phyloP scores from a whole-genome alignment of 2,797 vertebrate genomes.

The Hoplostethus mediterraneus region DNA sequence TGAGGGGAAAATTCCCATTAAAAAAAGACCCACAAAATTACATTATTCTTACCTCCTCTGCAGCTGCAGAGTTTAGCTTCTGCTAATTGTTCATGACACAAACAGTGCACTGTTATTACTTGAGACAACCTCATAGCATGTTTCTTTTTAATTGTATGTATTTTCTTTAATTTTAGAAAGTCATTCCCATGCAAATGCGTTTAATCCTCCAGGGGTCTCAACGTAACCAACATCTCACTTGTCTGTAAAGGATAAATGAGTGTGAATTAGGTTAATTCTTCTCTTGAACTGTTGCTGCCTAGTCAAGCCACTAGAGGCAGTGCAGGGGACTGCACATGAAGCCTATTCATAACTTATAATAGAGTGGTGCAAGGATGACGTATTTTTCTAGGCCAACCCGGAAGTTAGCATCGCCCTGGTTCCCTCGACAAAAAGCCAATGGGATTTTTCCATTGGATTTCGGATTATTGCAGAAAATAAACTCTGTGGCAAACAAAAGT shows the following conservation, averaged over 20 bases:
- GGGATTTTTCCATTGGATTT: too few relatives aligned
- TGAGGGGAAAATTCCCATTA: slow-evolving; percentile 13
- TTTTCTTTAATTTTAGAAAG: not conserved
- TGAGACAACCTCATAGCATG: not conserved
- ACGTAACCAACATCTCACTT: not conserved
- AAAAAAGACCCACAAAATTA: slow-evolving; percentile 37
- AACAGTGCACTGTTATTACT: slow-evolving; percentile 31
- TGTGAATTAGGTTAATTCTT: not conserved
- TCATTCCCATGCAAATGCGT: not conserved
- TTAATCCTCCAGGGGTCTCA: not conserved
- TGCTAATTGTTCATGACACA: slow-evolving; percentile 55
- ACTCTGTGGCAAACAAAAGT: too few relatives aligned
- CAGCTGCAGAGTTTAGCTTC: slow-evolving; percentile 49
- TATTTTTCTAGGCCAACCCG: too few relatives aligned
- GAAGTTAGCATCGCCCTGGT: too few relatives aligned
- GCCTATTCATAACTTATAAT: slow-evolving; percentile 35
- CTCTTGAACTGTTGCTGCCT: slow-evolving; percentile 25
- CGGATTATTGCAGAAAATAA: too few relatives aligned
- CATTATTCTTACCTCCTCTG: slow-evolving; percentile 37
- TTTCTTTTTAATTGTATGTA: not conserved
- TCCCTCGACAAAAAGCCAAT: too few relatives aligned
- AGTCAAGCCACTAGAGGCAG: slow-evolving; percentile 7
- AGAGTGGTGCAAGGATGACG: too few relatives aligned
- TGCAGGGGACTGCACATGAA: slow-evolving; percentile 30
- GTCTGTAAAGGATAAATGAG: not conserved